phyloP scores from a whole-genome alignment of 2,113 vertebrate genomes.

The Stigmatopora argus region DNA sequence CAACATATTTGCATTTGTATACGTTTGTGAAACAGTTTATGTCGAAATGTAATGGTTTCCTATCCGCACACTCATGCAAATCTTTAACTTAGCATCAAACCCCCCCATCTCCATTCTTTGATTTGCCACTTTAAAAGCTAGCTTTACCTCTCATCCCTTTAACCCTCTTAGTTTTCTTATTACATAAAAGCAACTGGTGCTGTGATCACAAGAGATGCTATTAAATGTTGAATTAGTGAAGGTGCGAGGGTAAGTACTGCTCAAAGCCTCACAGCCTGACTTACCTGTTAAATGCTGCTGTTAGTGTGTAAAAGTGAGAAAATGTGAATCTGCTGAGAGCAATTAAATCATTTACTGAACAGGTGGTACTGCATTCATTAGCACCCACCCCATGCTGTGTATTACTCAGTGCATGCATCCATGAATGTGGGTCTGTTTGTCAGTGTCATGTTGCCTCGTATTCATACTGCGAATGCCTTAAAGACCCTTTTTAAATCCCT shows the following conservation, averaged over 20 bases:
- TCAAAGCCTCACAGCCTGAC: conserved; percentile 32
- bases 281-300: conserved; percentile 51
- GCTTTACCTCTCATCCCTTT: neutral
- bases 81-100: neutral
- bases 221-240: conserved; percentile 28
- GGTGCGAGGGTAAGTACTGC: conserved; percentile 16
- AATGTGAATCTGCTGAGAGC: conserved; percentile 57
- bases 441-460: conserved; percentile 24
- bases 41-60: neutral
- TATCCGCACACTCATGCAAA: neutral
- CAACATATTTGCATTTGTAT: too few species aligned
- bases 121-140: neutral
- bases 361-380: conserved; percentile 65
- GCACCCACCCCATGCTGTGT: conserved; percentile 29
- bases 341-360: conserved; percentile 59
- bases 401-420: conserved; percentile 9
- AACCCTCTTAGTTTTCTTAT: conserved; percentile 1
- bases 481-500: conserved; percentile 5
- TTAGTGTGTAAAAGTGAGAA: conserved; percentile 43
- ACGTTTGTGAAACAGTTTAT: neutral
- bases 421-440: conserved; percentile 9
- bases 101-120: neutral
- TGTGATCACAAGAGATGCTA: neutral
- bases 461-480: conserved; percentile 7
- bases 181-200: neutral